phyloP scores from a whole-genome alignment of 2,888 invertebrate species.

The Stomorhina lunata region DNA sequence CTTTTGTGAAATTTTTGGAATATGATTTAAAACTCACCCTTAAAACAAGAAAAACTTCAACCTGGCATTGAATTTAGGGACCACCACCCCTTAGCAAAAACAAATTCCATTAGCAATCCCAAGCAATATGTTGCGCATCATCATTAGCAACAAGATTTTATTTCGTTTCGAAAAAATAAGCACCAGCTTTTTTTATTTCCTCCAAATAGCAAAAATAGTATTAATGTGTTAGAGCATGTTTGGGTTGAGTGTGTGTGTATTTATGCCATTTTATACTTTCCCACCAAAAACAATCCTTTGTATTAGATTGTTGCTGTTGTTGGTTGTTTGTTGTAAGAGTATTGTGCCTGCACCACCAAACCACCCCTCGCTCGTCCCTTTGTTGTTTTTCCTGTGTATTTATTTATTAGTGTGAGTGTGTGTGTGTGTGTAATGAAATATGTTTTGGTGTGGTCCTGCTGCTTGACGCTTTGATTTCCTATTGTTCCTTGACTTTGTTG shows the following conservation, averaged over 20 bases:
- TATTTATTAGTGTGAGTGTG: not conserved
- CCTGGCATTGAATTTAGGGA: slow-evolving; percentile 42
- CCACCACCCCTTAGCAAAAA: slow-evolving; percentile 54
- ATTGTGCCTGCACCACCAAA: slow-evolving; percentile 36
- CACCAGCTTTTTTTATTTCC: slow-evolving; percentile 63
- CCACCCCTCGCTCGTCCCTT: slow-evolving; percentile 43
- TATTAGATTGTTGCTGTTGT: not conserved
- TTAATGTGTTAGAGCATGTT: too few relatives aligned
- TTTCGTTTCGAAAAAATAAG: slow-evolving; percentile 59
- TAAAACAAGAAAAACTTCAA: slow-evolving; percentile 56
- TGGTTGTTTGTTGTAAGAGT: slow-evolving; percentile 10
- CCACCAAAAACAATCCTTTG: slow-evolving; percentile 45
- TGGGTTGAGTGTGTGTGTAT: not conserved
- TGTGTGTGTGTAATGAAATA: slow-evolving; percentile 6
- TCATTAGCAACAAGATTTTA: slow-evolving; percentile 65
- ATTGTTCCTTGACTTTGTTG: slow-evolving; percentile 39
- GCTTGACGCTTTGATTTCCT: slow-evolving; percentile 64
- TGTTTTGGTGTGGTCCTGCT: slow-evolving; percentile 59
- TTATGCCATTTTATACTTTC: slow-evolving; percentile 41
- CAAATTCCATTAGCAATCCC: slow-evolving; percentile 41
- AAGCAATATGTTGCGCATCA: slow-evolving; percentile 67
- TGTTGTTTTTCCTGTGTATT: not conserved
- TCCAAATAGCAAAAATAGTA: slow-evolving; percentile 1
- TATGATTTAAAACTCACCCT: slow-evolving; percentile 60
- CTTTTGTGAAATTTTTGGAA: slow-evolving; percentile 4